phyloP scores from a whole-genome alignment of 2,113 vertebrate genomes.

The Anas platyrhynchos region DNA sequence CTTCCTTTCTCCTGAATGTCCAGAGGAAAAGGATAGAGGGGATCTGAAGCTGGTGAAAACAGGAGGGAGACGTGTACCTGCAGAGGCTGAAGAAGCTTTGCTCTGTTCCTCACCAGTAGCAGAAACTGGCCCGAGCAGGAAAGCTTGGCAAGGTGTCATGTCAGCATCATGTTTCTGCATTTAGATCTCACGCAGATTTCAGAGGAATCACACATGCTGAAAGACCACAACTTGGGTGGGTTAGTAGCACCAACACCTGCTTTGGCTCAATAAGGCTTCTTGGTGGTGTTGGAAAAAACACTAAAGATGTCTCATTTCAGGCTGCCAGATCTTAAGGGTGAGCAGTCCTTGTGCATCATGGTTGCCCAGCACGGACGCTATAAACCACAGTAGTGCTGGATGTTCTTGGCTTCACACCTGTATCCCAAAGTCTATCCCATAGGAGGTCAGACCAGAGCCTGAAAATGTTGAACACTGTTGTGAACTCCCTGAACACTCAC shows the following conservation, averaged over 20 bases:
- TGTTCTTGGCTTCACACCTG: background rate
- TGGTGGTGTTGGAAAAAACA: background rate
- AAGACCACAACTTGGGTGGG: background rate
- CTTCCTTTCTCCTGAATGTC: background rate
- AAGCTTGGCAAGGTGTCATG: background rate
- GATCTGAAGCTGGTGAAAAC: background rate
- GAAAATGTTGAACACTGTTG: background rate
- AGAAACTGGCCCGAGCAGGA: background rate
- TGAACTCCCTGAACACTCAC: background rate
- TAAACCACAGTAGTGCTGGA: background rate
- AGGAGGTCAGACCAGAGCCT: background rate
- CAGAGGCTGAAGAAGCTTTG: background rate
- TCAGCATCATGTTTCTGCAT: fast-evolving
- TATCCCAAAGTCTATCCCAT: background rate
- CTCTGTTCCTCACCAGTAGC: fast-evolving
- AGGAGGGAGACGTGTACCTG: background rate
- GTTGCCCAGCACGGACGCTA: background rate
- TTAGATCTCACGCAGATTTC: background rate
- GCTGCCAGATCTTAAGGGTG: background rate
- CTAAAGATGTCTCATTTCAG: background rate
- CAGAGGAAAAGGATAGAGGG: background rate
- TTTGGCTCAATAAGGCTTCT: background rate
- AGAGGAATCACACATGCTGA: background rate
- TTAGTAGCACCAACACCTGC: background rate
- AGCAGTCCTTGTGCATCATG: fast-evolving